These are phyloP conservation scores for Melanaphis sacchari DNA, from an alignment of 1,140 invertebrate species.

Conservation along the genomic window DNA sequence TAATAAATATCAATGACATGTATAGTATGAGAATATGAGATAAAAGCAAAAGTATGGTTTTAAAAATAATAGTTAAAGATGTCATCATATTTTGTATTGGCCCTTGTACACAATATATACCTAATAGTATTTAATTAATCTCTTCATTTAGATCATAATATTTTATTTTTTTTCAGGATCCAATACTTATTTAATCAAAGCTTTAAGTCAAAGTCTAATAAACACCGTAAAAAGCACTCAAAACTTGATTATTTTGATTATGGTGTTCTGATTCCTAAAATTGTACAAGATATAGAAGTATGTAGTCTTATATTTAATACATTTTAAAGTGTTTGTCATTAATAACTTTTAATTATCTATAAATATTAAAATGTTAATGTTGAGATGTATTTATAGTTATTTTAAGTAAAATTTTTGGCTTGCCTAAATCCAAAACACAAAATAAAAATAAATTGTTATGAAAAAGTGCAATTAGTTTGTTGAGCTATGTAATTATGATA, in stretches of 20 bases:
- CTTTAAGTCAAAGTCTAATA: slow-evolving; percentile 77
- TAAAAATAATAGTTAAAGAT: neutral
- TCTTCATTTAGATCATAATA: neutral
- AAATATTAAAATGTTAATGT: neutral
- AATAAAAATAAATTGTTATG: neutral
- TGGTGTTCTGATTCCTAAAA: slow-evolving; percentile 93
- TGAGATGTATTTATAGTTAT: neutral
- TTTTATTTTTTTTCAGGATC: slow-evolving; percentile 71
- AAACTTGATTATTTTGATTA: slow-evolving; percentile 90
- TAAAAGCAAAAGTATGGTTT: neutral
- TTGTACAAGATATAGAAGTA: slow-evolving; percentile 81
- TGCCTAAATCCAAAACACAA: neutral
- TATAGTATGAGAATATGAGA: neutral
- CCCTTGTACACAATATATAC: neutral
- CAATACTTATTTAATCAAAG: slow-evolving; percentile 88
- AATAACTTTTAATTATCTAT: no score
- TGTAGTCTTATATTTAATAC: slow-evolving; percentile 59
- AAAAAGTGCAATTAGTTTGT: neutral
- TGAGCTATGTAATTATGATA: neutral
- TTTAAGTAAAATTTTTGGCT: neutral
- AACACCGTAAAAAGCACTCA: slow-evolving; percentile 74
- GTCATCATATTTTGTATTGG: no score
- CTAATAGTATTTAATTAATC: neutral
- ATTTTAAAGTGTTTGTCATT: no score
- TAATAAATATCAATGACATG: neutral